Base-by-base conservation (phyloP, 1,140 invertebrate genomes). In the Lucilia cuprina region DNA sequence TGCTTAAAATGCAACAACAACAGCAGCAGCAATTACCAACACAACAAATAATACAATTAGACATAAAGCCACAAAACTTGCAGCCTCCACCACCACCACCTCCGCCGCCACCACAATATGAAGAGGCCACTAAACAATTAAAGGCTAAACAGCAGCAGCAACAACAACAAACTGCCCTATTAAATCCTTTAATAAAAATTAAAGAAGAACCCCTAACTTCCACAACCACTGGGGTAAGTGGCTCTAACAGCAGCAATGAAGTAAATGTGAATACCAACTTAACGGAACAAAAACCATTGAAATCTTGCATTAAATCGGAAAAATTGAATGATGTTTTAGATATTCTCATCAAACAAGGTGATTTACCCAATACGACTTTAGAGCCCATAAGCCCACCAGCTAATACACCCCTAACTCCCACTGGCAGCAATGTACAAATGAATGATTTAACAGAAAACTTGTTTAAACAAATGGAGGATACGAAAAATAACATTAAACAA, bases 261-360 rank as follows among this genome's bases (percentile, higher is more conserved):
- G 25, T 30, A 30, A 30, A 30, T 30, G 17, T 21, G 50, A 70
- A 74, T 74, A 30, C 35, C 55, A 7, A 41, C 34, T 9, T 47
- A 74, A 83, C 70, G 21, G 55, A 74, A 14, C n/a, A 85, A 30
- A 55, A 89, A 87, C 70, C 89, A 86, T 47, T 74, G 82, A 94
- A 94, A 84, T 93, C 88, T 83, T 92, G 93, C 86, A 92, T 96
- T 17, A 96, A 96, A 87, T 95, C 95, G 89, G 96, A 98, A 91
- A 96, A 96, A 55, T 96, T 99, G 84, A 97, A 98, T 89, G 97
- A 99, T 91, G 97, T 99, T 0, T 91, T 99, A n/a, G 97, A 98
- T 88, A 98, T 99, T 87, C 92, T 99, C 0, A 98, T 98, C 21
- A 96, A 97, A 90, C 97, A 97, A 90, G 97, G 97, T 74, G 97